Evolutionary conservation across 2,113 vertebrate genomes (phyloP), one percentile per base, ranked within the genome.

Genomic region (Mesocricetus auratus): DNA sequence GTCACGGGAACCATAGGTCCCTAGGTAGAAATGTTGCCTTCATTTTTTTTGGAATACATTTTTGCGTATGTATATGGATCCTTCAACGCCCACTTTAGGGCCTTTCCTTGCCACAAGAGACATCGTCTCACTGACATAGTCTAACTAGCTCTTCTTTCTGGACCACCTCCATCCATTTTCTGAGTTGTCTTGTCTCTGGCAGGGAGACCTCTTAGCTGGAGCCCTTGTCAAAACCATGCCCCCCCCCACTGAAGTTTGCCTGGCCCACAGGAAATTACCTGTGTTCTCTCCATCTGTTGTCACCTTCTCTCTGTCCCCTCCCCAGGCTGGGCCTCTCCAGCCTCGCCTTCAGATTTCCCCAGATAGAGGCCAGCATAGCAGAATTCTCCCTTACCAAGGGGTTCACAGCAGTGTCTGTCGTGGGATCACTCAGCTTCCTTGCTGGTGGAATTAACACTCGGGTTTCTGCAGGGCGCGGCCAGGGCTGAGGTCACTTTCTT

Each of bases 351-450:
- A 24, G 81, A 64, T 24, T 50, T 73, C 42, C 29, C 19, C n/a
- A 85, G 69, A 36, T 5, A 39, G n/a, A 33, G 15, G 31, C 26
- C 64, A 21, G 60, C 79, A 33, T 26, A 15, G 31, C 5, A 5
- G 26, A 0, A 1, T 7, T 3, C 17, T 9, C 31, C 56, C 29
- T 4, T 8, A 7, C 47, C 33, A n/a, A 36, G 13, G 12, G 50
- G 4, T 24, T 75, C 56, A 12, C 0, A 0, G 1, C 22, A 6
- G 69, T 7, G 1, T 1, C 22, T 17, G 16, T 24, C 11, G 7
- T 50, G 64, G 3, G 26, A 17, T 22, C 50, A 45, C 81, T 60
- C 79, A 9, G 24, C 29, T 12, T 21, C 45, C 3, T 62, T 22
- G 21, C 1, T 81, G 66, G 26, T 39, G 47, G 42, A 58, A 15